Evolutionary conservation across 1,140 invertebrate species (phyloP).

Genomic region (Diuraphis noxia): DNA sequence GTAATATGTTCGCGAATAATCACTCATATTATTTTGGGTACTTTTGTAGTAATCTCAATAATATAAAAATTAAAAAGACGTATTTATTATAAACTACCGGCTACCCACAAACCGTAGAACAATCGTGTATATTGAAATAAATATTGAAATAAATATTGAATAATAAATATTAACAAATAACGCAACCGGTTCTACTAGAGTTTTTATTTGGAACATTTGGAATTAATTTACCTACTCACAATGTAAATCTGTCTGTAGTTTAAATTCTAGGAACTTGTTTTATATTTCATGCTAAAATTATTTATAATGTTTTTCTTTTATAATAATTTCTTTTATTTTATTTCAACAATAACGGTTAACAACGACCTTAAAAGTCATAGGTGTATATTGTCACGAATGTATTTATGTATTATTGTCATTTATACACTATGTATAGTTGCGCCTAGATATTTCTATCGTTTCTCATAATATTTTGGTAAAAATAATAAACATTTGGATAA

Average conservation of each 20-base stretch:
- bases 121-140: too few relatives aligned
- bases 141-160: not conserved
- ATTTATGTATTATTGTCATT: not conserved
- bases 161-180: slow-evolving; percentile 1
- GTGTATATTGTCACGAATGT: too few relatives aligned
- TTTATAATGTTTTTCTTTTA: not conserved
- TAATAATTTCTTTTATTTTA: not conserved
- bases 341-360: not conserved
- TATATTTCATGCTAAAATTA: not conserved
- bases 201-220: slow-evolving; percentile 18
- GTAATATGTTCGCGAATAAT: not conserved
- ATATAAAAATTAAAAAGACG: not conserved
- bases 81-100: not conserved
- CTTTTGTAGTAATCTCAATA: not conserved
- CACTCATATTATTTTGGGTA: not conserved
- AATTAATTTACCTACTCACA: slow-evolving; percentile 25
- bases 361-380: not conserved
- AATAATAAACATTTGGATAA: not conserved
- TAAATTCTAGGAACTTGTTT: not conserved
- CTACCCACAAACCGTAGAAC: not conserved
- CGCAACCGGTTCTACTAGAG: not conserved
- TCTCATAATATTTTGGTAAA: not conserved
- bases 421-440: not conserved
- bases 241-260: not conserved
- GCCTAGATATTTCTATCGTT: not conserved